Conservation (phyloP, 2,888 invertebrate genomes). For the Operophtera brumata region DNA sequence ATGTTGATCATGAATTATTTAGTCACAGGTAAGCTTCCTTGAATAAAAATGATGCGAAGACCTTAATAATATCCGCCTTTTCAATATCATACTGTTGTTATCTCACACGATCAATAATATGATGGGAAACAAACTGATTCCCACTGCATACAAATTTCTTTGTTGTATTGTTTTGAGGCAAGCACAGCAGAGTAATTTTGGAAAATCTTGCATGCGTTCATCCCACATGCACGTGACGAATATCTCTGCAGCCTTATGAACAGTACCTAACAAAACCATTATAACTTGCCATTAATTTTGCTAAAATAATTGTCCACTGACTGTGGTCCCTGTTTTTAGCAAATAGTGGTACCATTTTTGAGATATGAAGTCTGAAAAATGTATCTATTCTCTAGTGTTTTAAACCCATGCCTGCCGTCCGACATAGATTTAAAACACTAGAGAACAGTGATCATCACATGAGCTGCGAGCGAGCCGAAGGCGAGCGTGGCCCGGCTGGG, state of each 20-base stretch:
- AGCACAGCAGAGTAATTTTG: neutral
- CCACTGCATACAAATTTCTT: neutral
- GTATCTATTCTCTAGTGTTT: too few species aligned
- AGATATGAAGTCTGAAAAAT: too few species aligned
- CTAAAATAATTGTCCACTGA: neutral
- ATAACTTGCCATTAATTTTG: neutral
- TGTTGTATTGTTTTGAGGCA: neutral
- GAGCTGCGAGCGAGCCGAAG: too few species aligned
- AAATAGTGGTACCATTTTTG: too few species aligned
- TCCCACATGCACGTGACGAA: neutral
- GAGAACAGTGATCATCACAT: too few species aligned
- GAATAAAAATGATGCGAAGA: neutral
- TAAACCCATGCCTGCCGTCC: too few species aligned
- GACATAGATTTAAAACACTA: too few species aligned
- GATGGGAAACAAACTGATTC: neutral
- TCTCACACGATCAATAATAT: neutral
- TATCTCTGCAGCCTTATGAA: too few species aligned
- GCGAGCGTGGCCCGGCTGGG: too few species aligned
- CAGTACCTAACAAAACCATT: too few species aligned
- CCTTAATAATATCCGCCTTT: neutral
- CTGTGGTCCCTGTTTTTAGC: too few species aligned
- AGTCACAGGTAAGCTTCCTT: conserved; percentile 88
- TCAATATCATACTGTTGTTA: neutral
- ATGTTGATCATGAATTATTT: conserved; percentile 99
- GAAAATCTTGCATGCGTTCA: neutral